Evolutionary conservation across 1,140 invertebrate species (phyloP), one percentile per base, ranked within the genome.

Genomic region (Hetaerina americana): DNA sequence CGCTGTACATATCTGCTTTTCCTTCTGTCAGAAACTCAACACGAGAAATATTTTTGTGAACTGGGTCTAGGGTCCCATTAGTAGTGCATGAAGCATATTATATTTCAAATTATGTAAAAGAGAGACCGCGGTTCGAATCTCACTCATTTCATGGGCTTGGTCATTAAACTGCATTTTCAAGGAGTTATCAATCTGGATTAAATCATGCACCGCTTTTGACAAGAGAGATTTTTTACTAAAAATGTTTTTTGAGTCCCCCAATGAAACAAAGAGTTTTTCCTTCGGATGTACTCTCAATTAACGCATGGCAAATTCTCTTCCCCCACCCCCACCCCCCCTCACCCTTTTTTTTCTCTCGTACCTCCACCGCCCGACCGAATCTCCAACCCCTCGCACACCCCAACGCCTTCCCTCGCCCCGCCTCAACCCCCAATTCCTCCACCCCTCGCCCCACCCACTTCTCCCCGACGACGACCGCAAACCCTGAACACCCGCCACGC

Each of bases 401-500:
- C n/a, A n/a, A n/a, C n/a, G n/a, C n/a, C n/a, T n/a, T n/a, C n/a
- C n/a, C n/a, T n/a, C n/a, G n/a, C n/a, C n/a, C n/a, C n/a, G n/a
- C n/a, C n/a, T n/a, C n/a, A n/a, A n/a, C n/a, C n/a, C n/a, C n/a
- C n/a, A n/a, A n/a, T n/a, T n/a, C n/a, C n/a, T n/a, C n/a, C n/a
- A n/a, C n/a, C n/a, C n/a, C n/a, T n/a, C n/a, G n/a, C n/a, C n/a
- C n/a, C n/a, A n/a, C n/a, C n/a, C n/a, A n/a, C n/a, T n/a, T n/a
- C n/a, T n/a, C n/a, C n/a, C n/a, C n/a, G n/a, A n/a, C n/a, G n/a
- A n/a, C n/a, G n/a, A n/a, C n/a, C n/a, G n/a, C n/a, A n/a, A n/a
- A n/a, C n/a, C n/a, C n/a, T n/a, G n/a, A n/a, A n/a, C 74, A 68
- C 22, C 69, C 70, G 5, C 40, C 71, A 49, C 66, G 68, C 26